phyloP scores from a whole-genome alignment of 2,888 invertebrate species.

The Stomorhina lunata region DNA sequence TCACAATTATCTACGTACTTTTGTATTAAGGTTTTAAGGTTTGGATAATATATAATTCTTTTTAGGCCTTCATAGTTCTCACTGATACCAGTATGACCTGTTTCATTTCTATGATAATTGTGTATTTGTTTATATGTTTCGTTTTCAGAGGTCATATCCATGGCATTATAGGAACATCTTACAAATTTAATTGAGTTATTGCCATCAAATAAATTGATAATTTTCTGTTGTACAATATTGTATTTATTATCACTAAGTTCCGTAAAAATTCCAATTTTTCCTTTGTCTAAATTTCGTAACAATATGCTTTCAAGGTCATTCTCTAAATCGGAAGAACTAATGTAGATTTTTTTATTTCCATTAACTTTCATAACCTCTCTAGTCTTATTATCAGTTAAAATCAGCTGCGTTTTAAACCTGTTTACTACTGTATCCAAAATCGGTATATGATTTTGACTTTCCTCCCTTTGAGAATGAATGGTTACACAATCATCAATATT shows the following conservation, averaged over 20 bases:
- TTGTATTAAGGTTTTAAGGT: too few relatives aligned
- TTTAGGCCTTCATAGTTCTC: background rate
- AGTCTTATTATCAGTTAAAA: constrained; percentile 26
- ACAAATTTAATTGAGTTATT: background rate
- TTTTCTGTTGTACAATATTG: background rate
- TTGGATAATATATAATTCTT: background rate
- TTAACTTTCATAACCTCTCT: constrained; percentile 9
- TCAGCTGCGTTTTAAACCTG: too few relatives aligned
- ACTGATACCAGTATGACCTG: background rate
- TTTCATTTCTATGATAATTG: background rate
- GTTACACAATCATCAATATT: background rate
- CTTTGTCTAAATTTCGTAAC: constrained; percentile 25
- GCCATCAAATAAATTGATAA: background rate
- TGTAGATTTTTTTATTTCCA: constrained; percentile 34
- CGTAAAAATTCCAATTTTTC: constrained; percentile 54
- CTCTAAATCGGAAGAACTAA: constrained; percentile 33
- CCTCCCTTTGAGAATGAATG: constrained; percentile 28
- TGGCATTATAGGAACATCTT: background rate
- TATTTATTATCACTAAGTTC: constrained; percentile 44
- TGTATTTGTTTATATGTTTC: background rate
- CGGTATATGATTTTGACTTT: constrained; percentile 10
- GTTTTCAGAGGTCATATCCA: background rate
- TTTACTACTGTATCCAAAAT: constrained; percentile 30
- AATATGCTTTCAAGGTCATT: constrained; percentile 32
- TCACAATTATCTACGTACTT: constrained; percentile 16